phyloP scores from a whole-genome alignment of 1,140 invertebrate genomes.

The Helicorthomorpha holstii region DNA sequence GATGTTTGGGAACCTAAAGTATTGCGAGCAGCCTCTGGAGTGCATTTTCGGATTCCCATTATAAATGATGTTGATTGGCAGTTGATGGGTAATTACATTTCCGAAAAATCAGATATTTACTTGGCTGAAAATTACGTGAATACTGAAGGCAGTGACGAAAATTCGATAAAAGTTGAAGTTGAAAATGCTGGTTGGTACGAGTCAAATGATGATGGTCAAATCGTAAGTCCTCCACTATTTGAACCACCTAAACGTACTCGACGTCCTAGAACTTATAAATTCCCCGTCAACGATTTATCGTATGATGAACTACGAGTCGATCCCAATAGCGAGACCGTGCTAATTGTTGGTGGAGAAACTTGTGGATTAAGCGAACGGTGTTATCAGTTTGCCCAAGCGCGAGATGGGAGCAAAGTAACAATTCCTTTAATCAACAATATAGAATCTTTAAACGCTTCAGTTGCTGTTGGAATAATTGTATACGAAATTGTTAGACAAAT shows the following conservation, averaged over 20 bases:
- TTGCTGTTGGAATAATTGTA: slow-evolving; percentile 58
- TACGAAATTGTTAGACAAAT: slow-evolving; percentile 69
- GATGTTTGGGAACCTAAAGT: slow-evolving; percentile 81
- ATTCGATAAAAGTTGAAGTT: not conserved
- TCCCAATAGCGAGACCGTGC: slow-evolving; percentile 30
- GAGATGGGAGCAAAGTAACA: slow-evolving; percentile 36
- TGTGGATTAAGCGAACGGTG: slow-evolving; percentile 55
- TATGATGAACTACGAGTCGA: slow-evolving; percentile 43
- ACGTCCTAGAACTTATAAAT: slow-evolving; percentile 17
- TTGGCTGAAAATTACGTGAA: slow-evolving; percentile 40
- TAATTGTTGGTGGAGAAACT: slow-evolving; percentile 78
- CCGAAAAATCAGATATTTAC: slow-evolving; percentile 36
- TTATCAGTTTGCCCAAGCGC: slow-evolving; percentile 33
- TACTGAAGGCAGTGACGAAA: slow-evolving; percentile 2
- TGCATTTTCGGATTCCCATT: slow-evolving; percentile 63
- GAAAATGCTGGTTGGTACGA: not conserved
- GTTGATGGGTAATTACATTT: slow-evolving; percentile 35
- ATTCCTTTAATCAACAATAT: slow-evolving; percentile 59
- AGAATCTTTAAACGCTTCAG: slow-evolving; percentile 68
- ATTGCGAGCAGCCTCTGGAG: slow-evolving; percentile 55
- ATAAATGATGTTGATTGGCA: slow-evolving; percentile 41
- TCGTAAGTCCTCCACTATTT: too few relatives aligned
- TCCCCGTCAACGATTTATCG: slow-evolving; percentile 40
- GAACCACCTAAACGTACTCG: too few relatives aligned
- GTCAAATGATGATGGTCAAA: slow-evolving; percentile 10